Evolutionary conservation across 2,797 vertebrate species (phyloP).

Genomic region (Pelobates cultripes): DNA sequence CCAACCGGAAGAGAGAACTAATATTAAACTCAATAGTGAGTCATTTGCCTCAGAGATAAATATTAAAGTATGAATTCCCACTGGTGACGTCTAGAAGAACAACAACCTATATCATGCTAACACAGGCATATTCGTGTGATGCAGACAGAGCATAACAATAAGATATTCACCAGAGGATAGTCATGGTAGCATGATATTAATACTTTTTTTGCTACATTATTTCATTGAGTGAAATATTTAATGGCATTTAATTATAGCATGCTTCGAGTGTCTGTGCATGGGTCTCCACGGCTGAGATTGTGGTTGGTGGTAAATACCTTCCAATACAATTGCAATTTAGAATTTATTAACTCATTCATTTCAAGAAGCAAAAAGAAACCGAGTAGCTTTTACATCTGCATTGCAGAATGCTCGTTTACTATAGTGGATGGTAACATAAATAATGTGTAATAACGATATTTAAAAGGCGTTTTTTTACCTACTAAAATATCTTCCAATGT

Average conservation of each 20-base stretch:
- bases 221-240: not conserved
- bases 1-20: not conserved
- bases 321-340: too few relatives aligned
- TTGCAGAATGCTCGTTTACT: too few relatives aligned
- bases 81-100: not conserved
- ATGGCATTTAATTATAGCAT: slow-evolving; percentile 1
- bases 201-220: not conserved
- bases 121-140: not conserved
- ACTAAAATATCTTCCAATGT: too few relatives aligned
- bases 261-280: not conserved
- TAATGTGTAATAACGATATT: too few relatives aligned
- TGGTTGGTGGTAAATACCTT: too few relatives aligned
- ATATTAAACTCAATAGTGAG: not conserved
- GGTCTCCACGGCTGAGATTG: not conserved
- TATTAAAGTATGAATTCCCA: not conserved
- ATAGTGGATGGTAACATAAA: too few relatives aligned
- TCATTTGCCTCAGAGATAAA: slow-evolving; percentile 10
- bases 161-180: not conserved
- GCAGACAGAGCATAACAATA: not conserved
- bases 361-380: not conserved
- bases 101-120: slow-evolving; percentile 4
- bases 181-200: not conserved
- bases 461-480: not conserved
- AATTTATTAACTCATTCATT: too few relatives aligned
- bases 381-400: not conserved